Conservation (phyloP, 1,140 invertebrate genomes). For the Octopus sinensis region DNA sequence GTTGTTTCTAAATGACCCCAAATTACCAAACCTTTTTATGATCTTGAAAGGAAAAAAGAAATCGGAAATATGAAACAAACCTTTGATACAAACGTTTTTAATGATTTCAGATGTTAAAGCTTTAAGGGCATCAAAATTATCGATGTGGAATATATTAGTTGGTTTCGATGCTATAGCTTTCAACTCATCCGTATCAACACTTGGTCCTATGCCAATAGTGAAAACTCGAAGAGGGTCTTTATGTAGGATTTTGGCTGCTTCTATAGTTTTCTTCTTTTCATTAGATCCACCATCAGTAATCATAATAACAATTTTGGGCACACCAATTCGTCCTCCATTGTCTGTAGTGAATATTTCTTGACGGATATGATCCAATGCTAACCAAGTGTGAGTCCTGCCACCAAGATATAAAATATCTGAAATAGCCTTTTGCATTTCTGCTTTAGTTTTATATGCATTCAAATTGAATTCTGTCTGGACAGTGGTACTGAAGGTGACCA, state of each 20-base stretch:
- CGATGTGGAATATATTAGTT: conserved; percentile 34
- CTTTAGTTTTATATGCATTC: conserved; percentile 34
- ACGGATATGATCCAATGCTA: conserved; percentile 13
- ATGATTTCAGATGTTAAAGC: conserved; percentile 35
- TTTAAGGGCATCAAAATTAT: conserved; percentile 35
- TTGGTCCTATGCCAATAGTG: conserved; percentile 40
- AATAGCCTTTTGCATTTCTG: conserved; percentile 25
- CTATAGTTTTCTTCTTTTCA: conserved; percentile 7
- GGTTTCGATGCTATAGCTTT: conserved; percentile 32
- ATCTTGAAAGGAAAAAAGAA: no score
- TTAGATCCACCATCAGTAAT: conserved; percentile 20
- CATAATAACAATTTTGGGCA: conserved; percentile 17
- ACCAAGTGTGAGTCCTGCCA: conserved; percentile 21
- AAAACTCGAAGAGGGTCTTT: conserved; percentile 34
- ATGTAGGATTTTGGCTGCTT: conserved; percentile 16
- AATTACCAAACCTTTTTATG: no score
- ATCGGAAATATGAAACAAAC: neutral
- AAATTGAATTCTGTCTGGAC: conserved; percentile 33
- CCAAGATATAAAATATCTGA: conserved; percentile 26
- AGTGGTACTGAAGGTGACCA: conserved; percentile 32
- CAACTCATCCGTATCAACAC: conserved; percentile 30
- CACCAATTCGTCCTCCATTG: conserved; percentile 14
- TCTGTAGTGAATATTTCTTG: neutral
- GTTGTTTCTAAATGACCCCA: no score
- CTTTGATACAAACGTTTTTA: conserved; percentile 34